Conservation (phyloP, 2,113 vertebrate genomes). For the Ifrita kowaldi region DNA sequence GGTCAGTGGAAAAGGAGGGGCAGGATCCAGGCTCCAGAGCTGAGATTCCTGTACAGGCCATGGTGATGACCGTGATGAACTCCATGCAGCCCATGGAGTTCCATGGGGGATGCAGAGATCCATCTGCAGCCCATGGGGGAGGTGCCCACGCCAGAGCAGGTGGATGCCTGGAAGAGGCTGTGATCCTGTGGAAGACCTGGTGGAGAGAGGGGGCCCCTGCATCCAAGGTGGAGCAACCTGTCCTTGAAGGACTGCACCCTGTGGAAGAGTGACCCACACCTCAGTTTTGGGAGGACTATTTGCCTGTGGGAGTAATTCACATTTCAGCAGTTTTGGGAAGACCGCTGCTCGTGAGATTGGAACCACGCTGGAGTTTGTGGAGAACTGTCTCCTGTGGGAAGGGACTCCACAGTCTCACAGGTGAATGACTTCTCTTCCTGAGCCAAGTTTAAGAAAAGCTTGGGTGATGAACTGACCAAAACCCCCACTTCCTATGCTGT, state of each 20-base stretch:
- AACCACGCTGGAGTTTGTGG: neutral
- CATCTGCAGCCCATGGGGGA: accelerated
- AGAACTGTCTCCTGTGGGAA: neutral
- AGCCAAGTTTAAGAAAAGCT: neutral
- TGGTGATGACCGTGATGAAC: neutral
- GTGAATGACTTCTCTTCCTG: neutral
- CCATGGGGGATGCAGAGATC: neutral
- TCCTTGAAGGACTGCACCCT: neutral
- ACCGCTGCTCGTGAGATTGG: neutral
- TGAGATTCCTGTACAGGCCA: neutral
- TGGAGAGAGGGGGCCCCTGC: neutral
- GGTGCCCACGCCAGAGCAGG: too few species aligned
- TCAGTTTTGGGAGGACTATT: neutral
- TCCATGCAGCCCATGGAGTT: neutral
- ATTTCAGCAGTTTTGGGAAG: neutral
- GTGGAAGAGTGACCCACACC: neutral
- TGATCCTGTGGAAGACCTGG: neutral
- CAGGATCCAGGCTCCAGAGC: neutral
- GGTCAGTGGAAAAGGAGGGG: neutral
- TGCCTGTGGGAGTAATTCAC: neutral
- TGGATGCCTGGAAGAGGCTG: neutral
- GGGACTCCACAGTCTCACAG: neutral
- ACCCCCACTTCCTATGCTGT: neutral
- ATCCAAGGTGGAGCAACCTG: neutral
- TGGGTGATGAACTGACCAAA: neutral